Evolutionary conservation across 1,140 invertebrate genomes (phyloP).

Genomic region (Sitophilus oryzae): DNA sequence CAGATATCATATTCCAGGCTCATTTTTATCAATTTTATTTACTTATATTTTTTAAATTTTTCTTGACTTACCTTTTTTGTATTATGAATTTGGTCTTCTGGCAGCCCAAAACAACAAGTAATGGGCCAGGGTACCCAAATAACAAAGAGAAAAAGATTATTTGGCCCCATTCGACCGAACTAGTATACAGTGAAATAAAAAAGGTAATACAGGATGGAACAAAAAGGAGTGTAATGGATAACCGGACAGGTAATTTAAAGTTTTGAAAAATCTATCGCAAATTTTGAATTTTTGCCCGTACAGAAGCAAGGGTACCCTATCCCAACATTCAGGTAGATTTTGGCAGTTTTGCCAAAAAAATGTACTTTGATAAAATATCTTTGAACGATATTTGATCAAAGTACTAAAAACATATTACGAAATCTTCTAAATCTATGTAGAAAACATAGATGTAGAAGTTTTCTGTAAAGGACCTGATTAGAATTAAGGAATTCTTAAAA

Average conservation of each 20-base stretch:
- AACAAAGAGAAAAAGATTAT: constrained; percentile 16
- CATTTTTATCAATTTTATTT: no score
- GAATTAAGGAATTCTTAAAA: constrained; percentile 3
- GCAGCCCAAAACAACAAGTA: constrained; percentile 6
- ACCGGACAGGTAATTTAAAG: constrained; percentile 27
- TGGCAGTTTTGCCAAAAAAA: constrained; percentile 24
- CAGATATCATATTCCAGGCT: no score
- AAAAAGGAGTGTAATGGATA: constrained; percentile 14
- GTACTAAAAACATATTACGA: neutral
- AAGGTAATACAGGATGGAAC: constrained; percentile 10
- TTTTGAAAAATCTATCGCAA: constrained; percentile 20
- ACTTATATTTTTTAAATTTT: constrained; percentile 1
- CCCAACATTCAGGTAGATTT: constrained; percentile 93
- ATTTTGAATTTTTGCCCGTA: constrained; percentile 43
- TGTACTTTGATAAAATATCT: constrained; percentile 17
- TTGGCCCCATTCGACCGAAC: no score
- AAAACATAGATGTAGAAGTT: constrained; percentile 4
- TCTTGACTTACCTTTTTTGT: constrained; percentile 28
- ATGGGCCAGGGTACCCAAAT: constrained; percentile 37
- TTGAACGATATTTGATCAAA: constrained; percentile 10
- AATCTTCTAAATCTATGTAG: constrained; percentile 9
- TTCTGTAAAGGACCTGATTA: neutral
- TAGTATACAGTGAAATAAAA: constrained; percentile 11
- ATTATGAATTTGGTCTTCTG: neutral
- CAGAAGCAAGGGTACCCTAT: constrained; percentile 84